Evolutionary conservation across 2,797 vertebrate species (phyloP).

Genomic region (Cirrhinus mrigala): DNA sequence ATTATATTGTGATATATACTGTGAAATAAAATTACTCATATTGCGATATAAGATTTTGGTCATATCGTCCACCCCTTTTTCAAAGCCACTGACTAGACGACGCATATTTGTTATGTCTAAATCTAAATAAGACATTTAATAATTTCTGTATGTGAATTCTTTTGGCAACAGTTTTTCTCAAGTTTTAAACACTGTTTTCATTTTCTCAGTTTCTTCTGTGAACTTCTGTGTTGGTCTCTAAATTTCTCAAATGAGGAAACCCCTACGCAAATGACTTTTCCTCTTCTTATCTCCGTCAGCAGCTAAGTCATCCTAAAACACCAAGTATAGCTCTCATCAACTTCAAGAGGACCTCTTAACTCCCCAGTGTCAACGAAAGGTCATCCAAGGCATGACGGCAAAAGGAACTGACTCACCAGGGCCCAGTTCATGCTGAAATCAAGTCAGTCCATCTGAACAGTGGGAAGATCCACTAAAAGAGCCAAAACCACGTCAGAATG

Average conservation of each 20-base stretch:
- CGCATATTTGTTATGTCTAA: no score
- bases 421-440: conserved; percentile 9
- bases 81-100: no score
- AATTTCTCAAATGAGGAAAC: neutral
- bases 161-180: neutral
- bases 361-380: conserved; percentile 40
- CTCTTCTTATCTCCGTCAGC: conserved; percentile 22
- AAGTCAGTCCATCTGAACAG: conserved; percentile 34
- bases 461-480: conserved; percentile 19
- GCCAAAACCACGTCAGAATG: conserved; percentile 20
- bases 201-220: conserved; percentile 27
- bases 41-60: no score
- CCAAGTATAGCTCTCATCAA: conserved; percentile 30
- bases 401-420: conserved; percentile 42
- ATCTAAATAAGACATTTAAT: no score
- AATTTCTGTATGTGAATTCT: neutral
- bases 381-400: conserved; percentile 15
- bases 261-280: neutral
- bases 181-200: no score
- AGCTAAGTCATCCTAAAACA: conserved; percentile 42
- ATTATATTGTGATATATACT: no score
- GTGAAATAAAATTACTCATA: no score
- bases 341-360: conserved; percentile 25
- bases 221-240: neutral
- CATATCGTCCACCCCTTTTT: no score